Conservation (phyloP, 1,140 invertebrate species). For the Periplaneta americana region DNA sequence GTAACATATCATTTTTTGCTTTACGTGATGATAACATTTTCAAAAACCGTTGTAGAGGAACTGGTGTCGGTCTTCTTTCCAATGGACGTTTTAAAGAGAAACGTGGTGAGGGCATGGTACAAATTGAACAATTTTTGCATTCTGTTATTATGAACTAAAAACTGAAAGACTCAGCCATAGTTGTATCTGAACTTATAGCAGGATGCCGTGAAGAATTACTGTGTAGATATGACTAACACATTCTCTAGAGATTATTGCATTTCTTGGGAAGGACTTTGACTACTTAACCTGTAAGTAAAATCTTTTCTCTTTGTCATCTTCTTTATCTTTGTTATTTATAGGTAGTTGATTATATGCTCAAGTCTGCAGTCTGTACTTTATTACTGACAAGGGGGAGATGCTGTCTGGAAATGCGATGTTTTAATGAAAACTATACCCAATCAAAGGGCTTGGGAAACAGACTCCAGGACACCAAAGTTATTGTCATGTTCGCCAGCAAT, state of each 20-base stretch:
- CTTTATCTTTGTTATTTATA: neutral
- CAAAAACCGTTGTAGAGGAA: too few species aligned
- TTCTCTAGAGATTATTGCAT: neutral
- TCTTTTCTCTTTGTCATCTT: neutral
- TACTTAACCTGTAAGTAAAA: too few species aligned
- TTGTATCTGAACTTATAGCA: neutral
- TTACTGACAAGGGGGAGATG: neutral
- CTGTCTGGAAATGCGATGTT: too few species aligned
- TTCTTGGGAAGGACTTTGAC: neutral
- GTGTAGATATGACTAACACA: neutral
- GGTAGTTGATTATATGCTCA: neutral
- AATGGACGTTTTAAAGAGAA: neutral
- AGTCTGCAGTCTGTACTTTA: neutral
- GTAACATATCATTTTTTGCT: neutral
- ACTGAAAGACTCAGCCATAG: too few species aligned
- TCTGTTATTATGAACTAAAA: neutral
- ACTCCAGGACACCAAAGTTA: too few species aligned
- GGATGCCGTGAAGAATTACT: neutral
- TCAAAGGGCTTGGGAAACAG: too few species aligned
- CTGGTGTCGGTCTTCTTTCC: neutral
- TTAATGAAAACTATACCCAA: too few species aligned
- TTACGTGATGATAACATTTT: neutral
- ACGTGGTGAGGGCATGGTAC: neutral
- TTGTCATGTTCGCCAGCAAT: too few species aligned
- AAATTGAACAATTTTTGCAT: neutral